Evolutionary conservation across 2,113 vertebrate genomes (phyloP), one percentile per base, ranked within the genome.

Genomic region (Hystrix cristata): DNA sequence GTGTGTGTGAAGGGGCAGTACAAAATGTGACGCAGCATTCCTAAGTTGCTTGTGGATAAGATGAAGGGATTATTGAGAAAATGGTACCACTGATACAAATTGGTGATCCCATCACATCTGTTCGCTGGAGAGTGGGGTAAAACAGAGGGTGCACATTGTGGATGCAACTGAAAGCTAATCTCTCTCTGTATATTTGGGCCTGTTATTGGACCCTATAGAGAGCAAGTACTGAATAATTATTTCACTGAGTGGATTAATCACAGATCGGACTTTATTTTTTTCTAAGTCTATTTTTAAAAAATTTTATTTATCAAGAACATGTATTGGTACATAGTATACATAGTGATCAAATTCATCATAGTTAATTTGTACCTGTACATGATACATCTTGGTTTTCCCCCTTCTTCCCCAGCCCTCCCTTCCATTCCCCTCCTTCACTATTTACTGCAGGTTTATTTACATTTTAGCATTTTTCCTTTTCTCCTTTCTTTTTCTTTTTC

Each of bases 221-320:
- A 78, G 34, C 31, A 92, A 79, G 38, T 31, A 90, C 23, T 94
- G 46, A 89, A 48, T 64, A 86, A 82, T 92, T 79, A 55, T 72
- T 80, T 51, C 29, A 51, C 4, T 23, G 25, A 91, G 62, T 96
- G 25, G 31, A 87, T 9, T 2, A 55, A 94, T 76, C 64, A 81
- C 18, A 86, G 34, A 79, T 51, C 12, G 46, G 43, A 60, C 23
- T 76, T 53, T 87, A 38, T 38, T 38, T 38, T 38, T 38, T 38
- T 38, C 38, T 38, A 38, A 38, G 38, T 38, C 38, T 38, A 38
- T 38, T 38, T 38, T 38, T 38, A 2, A 2, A 38, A 38, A 38
- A 38, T 38, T 38, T 38, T 38, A 38, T 38, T 38, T 38, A 38
- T 38, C 38, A 38, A 38, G 38, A 38, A 38, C 38, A 38, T 38